A percentile compares a stretch with the other conserved stretches of the same genome.
These are phyloP conservation scores for Drosophila pectinifera DNA, from an alignment of 1,140 invertebrate genomes.

Conservation along the genomic window DNA sequence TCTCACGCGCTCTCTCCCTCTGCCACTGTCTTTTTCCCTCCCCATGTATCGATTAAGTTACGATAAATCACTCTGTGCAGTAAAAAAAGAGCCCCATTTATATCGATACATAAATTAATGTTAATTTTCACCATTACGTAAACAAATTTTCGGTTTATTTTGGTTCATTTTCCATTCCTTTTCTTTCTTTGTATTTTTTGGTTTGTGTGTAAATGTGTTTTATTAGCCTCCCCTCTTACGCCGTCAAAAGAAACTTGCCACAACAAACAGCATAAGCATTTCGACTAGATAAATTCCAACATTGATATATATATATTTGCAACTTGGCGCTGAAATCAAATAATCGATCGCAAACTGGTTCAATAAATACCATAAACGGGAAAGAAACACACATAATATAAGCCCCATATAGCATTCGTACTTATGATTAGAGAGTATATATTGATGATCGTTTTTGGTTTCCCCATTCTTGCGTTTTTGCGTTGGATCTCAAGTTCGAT, in stretches of 20 bases:
- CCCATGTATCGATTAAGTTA: constrained; percentile 33
- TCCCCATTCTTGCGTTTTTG: constrained; percentile 22
- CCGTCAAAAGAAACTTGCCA: constrained; percentile 2
- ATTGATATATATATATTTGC: constrained; percentile 54
- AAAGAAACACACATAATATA: constrained; percentile 58
- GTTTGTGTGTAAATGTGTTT: constrained; percentile 45
- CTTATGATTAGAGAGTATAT: constrained; percentile 25
- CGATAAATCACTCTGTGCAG: constrained; percentile 33
- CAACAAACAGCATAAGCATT: constrained; percentile 45
- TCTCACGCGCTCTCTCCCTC: neutral
- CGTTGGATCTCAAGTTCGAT: constrained; percentile 22
- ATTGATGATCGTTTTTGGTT: constrained; percentile 31
- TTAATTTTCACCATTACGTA: constrained; percentile 46
- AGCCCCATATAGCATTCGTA: constrained; percentile 28
- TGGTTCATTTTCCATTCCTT: constrained; percentile 31
- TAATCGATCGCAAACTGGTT: constrained; percentile 59
- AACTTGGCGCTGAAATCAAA: constrained; percentile 85
- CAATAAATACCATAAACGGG: constrained; percentile 43
- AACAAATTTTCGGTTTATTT: constrained; percentile 46
- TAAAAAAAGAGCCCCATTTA: constrained; percentile 15
- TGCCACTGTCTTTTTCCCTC: constrained; percentile 5
- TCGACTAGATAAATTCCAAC: constrained; percentile 58
- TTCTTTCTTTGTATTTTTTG: constrained; percentile 32
- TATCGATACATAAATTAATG: constrained; percentile 48
- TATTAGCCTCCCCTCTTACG: constrained; percentile 24